Evolutionary conservation across 2,113 vertebrate genomes (phyloP), one percentile per base, ranked within the genome.

Genomic region (Accipiter virgatus): DNA sequence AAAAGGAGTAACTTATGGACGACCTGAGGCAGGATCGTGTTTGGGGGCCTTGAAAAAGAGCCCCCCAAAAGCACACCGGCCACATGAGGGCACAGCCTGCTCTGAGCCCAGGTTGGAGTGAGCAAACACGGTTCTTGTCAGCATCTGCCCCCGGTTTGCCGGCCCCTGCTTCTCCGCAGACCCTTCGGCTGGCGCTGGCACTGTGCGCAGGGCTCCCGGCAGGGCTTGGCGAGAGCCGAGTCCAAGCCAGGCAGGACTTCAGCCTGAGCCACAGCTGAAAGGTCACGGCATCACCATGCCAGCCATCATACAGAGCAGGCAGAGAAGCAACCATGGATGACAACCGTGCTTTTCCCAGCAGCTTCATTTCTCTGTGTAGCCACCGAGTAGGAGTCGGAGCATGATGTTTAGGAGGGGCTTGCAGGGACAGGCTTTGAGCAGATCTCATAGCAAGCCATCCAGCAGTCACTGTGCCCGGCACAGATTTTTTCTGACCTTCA

Each of bases 71-170:
- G 16, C 73, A 47, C 25, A 52, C 6, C 16, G 62, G 42, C 65
- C 82, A 27, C 10, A 11, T 2, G 17, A 82, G 65, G 0, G 0
- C 16, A n/a, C 27, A 52, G 52, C 22, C 43, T 36, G 5, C 52
- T 47, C 63, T 1, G 1, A 86, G 45, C 31, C 40, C 53, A 29
- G 43, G 42, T 43, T 38, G n/a, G 52, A 32, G 40, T 1, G 6
- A 45, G 59, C 26, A 81, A 42, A 52, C 8, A 1, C 1, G 15
- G 40, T 2, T 52, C 43, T 83, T 65, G 27, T 27, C 73, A 87
- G 68, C 13, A 48, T 18, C 75, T 75, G 75, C 5, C 16, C 34
- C 47, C 1, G 3, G 7, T n/a, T 31, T 68, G 75, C 34, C 53
- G 74, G 40, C 45, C 29, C 45, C 1, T 7, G 36, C 68, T 43